phyloP scores from a whole-genome alignment of 2,888 invertebrate genomes.

The Nephrotoma appendiculata region DNA sequence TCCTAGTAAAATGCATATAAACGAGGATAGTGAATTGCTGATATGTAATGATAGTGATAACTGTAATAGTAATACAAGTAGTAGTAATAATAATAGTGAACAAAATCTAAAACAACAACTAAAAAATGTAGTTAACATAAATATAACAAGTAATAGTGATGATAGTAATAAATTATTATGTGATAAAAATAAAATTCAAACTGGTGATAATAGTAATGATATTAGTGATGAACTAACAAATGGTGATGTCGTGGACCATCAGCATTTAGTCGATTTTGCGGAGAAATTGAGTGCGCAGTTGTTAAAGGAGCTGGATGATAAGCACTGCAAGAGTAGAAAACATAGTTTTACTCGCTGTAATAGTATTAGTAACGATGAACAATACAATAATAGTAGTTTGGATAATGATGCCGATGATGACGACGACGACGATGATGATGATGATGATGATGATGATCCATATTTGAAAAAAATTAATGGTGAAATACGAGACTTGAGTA shows the following conservation, averaged over 20 bases:
- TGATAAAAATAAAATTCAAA: constrained; percentile 8
- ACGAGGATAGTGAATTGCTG: not conserved
- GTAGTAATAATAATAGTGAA: constrained; percentile 3
- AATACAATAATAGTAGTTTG: not conserved
- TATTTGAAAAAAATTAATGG: constrained; percentile 17
- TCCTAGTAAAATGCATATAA: not conserved
- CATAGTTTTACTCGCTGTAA: constrained; percentile 6
- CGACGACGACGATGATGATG: constrained; percentile 20
- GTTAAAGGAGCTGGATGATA: constrained; percentile 55
- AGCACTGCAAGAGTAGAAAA: not conserved
- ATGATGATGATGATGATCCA: constrained; percentile 11
- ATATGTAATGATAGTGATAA: not conserved
- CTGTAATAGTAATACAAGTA: constrained; percentile 1
- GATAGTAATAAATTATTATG: not conserved
- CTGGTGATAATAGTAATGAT: constrained; percentile 13
- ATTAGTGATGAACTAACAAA: constrained; percentile 41
- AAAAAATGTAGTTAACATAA: not conserved
- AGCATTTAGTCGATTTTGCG: constrained; percentile 63
- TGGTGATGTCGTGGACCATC: constrained; percentile 45
- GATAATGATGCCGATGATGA: constrained; percentile 13
- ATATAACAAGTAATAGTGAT: constrained; percentile 2
- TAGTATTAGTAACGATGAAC: constrained; percentile 18
- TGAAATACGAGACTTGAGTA: constrained; percentile 21
- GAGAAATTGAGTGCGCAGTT: constrained; percentile 71
- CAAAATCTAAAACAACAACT: constrained; percentile 6